A percentile compares a stretch with the other conserved stretches of the same genome.
phyloP scores from a whole-genome alignment of 2,888 invertebrate species.

The Oscheius myriophilus region DNA sequence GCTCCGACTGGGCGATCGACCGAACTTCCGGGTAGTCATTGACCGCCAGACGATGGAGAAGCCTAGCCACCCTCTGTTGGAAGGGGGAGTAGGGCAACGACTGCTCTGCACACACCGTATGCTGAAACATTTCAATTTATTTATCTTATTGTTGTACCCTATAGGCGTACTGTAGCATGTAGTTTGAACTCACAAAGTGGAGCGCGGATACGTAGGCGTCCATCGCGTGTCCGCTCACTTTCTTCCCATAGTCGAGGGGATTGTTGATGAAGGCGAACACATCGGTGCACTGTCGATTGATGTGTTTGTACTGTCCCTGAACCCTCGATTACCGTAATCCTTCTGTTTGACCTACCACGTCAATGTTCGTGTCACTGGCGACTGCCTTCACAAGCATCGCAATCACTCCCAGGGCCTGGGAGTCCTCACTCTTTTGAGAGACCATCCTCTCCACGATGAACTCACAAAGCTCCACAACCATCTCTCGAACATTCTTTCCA shows the following conservation, averaged over 20 bases:
- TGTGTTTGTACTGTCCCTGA: constrained; percentile 6
- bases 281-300: constrained; percentile 1
- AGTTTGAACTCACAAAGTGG: constrained; percentile 15
- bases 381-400: constrained; percentile 3
- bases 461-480: constrained; percentile 8
- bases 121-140: constrained; percentile 10
- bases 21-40: constrained; percentile 27
- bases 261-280: constrained; percentile 18
- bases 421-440: constrained; percentile 11
- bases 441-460: constrained; percentile 9
- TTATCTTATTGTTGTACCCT: no score
- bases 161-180: no score
- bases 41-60: constrained; percentile 14
- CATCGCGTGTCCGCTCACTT: background rate
- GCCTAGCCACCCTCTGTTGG: constrained; percentile 15
- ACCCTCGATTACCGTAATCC: no score
- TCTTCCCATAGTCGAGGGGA: constrained; percentile 12
- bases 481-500: constrained; percentile 22
- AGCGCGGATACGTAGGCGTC: constrained; percentile 5
- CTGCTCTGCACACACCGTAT: constrained; percentile 11
- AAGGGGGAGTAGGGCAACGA: constrained; percentile 13
- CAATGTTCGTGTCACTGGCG: constrained; percentile 9
- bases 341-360: background rate
- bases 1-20: constrained; percentile 11
- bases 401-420: constrained; percentile 3